Conservation (phyloP, 1,140 invertebrate genomes). For the Cheumatopsyche charites region DNA sequence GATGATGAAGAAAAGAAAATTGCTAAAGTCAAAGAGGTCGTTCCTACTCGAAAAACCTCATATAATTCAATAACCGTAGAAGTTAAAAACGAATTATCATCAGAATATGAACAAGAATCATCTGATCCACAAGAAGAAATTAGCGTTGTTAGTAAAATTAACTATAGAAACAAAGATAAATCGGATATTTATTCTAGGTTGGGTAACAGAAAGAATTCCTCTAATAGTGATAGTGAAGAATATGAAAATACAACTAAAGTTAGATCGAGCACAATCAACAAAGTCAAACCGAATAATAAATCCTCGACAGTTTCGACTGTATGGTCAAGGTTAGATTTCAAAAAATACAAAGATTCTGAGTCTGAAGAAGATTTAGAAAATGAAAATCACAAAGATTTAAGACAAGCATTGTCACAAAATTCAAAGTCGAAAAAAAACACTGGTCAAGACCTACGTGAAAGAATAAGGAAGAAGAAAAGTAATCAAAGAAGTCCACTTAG, state of each 20-base stretch:
- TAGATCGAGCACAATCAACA: slow-evolving; percentile 59
- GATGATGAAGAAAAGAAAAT: slow-evolving; percentile 78
- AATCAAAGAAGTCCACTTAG: slow-evolving; percentile 53
- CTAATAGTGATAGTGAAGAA: slow-evolving; percentile 49
- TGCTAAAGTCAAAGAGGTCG: slow-evolving; percentile 32
- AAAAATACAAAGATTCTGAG: slow-evolving; percentile 53
- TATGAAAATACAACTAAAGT: slow-evolving; percentile 57
- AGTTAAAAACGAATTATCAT: slow-evolving; percentile 39
- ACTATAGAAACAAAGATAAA: slow-evolving; percentile 17
- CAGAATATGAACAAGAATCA: not conserved
- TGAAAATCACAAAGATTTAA: slow-evolving; percentile 34
- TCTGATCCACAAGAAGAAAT: not conserved
- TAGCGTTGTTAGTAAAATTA: slow-evolving; percentile 11
- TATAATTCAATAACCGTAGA: slow-evolving; percentile 36
- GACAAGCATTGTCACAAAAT: slow-evolving; percentile 29
- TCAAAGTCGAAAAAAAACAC: slow-evolving; percentile 4
- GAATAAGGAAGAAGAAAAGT: slow-evolving; percentile 56
- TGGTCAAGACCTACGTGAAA: slow-evolving; percentile 48
- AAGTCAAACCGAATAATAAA: slow-evolving; percentile 52
- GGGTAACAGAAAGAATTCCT: slow-evolving; percentile 38
- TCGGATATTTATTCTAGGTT: slow-evolving; percentile 31
- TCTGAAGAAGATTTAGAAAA: slow-evolving; percentile 40
- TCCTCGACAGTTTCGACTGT: slow-evolving; percentile 58
- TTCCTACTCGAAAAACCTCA: slow-evolving; percentile 2
- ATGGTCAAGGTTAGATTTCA: slow-evolving; percentile 64